Evolutionary conservation across 1,140 invertebrate species (phyloP).

Genomic region (Drosophila obscura): DNA sequence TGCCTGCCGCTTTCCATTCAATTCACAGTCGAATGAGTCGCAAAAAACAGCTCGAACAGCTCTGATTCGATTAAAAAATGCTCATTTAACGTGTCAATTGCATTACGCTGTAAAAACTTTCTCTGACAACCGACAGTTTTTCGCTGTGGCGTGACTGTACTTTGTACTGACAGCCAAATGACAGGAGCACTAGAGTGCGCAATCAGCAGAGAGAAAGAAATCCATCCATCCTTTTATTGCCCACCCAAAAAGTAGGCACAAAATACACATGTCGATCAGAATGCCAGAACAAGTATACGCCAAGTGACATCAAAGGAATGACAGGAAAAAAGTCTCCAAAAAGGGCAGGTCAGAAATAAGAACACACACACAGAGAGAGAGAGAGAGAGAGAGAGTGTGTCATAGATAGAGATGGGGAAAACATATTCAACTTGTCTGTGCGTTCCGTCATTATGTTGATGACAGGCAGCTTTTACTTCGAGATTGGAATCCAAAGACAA

Average conservation of each 20-base stretch:
- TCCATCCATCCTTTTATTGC: neutral
- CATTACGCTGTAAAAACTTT: slow-evolving; percentile 31
- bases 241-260: slow-evolving; percentile 60
- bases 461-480: slow-evolving; percentile 40
- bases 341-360: slow-evolving; percentile 44
- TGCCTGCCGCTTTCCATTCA: too few relatives aligned
- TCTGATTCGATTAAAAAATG: slow-evolving; percentile 34
- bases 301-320: slow-evolving; percentile 13
- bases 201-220: slow-evolving; percentile 12
- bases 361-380: slow-evolving; percentile 13
- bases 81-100: slow-evolving; percentile 51
- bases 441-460: slow-evolving; percentile 52
- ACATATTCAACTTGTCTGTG: slow-evolving; percentile 47
- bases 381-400: neutral
- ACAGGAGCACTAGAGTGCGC: slow-evolving; percentile 39
- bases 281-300: slow-evolving; percentile 52
- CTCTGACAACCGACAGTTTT: neutral
- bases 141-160: neutral
- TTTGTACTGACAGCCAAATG: slow-evolving; percentile 30
- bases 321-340: slow-evolving; percentile 16
- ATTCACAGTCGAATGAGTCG: too few relatives aligned
- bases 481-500: too few relatives aligned
- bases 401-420: neutral
- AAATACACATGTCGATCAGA: slow-evolving; percentile 43
- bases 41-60: neutral